Evolutionary conservation across 2,113 vertebrate species (phyloP).

Genomic region (Tychaedon coryphoeus): DNA sequence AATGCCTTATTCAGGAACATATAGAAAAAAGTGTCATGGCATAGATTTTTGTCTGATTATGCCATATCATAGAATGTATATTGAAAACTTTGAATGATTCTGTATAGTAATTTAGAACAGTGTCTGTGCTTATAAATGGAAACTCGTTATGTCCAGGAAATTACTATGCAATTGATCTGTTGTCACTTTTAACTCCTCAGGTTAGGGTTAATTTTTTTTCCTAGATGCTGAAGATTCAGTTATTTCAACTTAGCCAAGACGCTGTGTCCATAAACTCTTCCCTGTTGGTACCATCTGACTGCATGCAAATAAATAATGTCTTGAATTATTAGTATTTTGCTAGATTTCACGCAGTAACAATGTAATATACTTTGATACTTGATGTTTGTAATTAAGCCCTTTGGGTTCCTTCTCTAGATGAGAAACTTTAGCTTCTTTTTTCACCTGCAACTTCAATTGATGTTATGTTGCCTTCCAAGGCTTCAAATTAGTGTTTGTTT

Average conservation of each 20-base stretch:
- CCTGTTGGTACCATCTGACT: not conserved
- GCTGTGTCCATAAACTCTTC: not conserved
- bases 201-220: not conserved
- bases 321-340: not conserved
- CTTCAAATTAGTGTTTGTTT: not conserved
- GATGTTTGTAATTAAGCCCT: not conserved
- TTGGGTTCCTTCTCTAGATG: not conserved
- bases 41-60: not conserved
- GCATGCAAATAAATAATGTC: not conserved
- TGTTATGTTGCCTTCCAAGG: not conserved
- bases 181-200: not conserved
- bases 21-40: not conserved
- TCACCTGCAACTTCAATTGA: not conserved
- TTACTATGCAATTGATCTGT: not conserved
- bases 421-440: not conserved
- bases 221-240: not conserved
- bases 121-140: not conserved
- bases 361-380: not conserved
- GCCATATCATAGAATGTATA: not conserved
- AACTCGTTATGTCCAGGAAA: not conserved
- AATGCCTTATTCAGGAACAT: not conserved
- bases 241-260: not conserved
- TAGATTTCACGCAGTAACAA: not conserved
- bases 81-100: not conserved
- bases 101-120: not conserved